phyloP scores from a whole-genome alignment of 2,113 vertebrate species.

The Myotis yumanensis region DNA sequence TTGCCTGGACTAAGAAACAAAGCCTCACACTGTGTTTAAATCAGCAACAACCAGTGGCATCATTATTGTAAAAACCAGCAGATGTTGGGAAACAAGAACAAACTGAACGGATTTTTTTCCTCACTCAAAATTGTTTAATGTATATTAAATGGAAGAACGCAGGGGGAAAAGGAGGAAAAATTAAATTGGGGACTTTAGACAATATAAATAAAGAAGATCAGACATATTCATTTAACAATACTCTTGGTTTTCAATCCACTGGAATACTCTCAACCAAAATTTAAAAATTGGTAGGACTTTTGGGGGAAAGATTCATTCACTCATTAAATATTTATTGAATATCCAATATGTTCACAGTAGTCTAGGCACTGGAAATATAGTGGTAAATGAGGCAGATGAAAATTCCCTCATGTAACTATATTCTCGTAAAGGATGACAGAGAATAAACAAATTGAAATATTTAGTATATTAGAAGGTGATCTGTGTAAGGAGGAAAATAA shows the following conservation, averaged over 20 bases:
- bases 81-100: slow-evolving; percentile 39
- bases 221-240: not conserved
- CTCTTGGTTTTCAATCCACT: not conserved
- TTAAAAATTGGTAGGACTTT: slow-evolving; percentile 1
- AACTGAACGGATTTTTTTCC: slow-evolving; percentile 24
- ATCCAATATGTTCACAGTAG: not conserved
- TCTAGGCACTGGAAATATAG: not conserved
- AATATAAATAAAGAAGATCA: not conserved
- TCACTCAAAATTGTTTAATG: not conserved
- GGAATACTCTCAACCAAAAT: not conserved
- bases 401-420: not conserved
- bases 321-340: slow-evolving; percentile 34
- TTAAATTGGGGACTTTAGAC: not conserved
- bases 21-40: slow-evolving; percentile 56
- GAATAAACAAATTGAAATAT: not conserved
- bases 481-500: slow-evolving; percentile 1
- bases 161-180: not conserved
- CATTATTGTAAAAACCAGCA: slow-evolving; percentile 50
- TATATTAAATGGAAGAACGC: not conserved
- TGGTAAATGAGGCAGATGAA: not conserved
- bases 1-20: slow-evolving; percentile 61
- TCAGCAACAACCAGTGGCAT: slow-evolving; percentile 45
- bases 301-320: not conserved
- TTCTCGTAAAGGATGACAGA: not conserved
- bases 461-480: not conserved